Percentiles rank a stretch among this genome's conserved stretches.
Conservation (phyloP, 2,113 vertebrate species). For the Dicaeum eximium region DNA sequence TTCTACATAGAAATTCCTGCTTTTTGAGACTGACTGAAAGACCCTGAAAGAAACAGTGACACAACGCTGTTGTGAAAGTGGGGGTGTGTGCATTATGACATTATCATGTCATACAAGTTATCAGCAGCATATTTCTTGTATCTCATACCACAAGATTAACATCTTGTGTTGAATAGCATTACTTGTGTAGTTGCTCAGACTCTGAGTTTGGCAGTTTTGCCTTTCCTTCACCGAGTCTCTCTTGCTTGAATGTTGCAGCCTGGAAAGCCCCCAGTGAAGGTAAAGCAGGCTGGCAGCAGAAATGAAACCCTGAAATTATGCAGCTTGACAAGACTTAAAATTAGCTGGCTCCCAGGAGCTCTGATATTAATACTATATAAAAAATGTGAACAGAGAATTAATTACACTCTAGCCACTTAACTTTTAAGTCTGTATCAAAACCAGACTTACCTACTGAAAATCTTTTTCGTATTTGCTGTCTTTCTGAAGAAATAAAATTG, state of each 20-base stretch:
- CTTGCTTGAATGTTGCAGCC: not conserved
- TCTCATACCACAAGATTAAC: not conserved
- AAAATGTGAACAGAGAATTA: not conserved
- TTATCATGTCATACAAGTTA: not conserved
- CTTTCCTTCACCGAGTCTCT: not conserved
- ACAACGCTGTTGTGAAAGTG: rapidly evolving
- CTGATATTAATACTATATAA: not conserved
- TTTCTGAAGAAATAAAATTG: not conserved
- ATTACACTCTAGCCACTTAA: not conserved
- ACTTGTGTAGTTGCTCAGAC: not conserved
- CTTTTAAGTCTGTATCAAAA: not conserved
- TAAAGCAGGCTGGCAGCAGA: not conserved
- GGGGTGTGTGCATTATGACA: not conserved
- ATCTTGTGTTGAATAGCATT: not conserved
- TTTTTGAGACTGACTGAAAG: not conserved
- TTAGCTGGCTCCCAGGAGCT: not conserved
- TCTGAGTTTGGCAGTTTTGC: not conserved
- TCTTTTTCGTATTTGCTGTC: not conserved
- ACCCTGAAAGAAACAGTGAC: not conserved
- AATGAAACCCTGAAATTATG: not conserved
- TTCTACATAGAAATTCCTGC: not conserved
- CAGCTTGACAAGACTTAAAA: not conserved
- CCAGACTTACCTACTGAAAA: not conserved
- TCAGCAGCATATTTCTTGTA: not conserved
- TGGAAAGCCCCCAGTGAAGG: not conserved